Evolutionary conservation across 1,140 invertebrate species (phyloP).

Genomic region (Meteorus sp.): DNA sequence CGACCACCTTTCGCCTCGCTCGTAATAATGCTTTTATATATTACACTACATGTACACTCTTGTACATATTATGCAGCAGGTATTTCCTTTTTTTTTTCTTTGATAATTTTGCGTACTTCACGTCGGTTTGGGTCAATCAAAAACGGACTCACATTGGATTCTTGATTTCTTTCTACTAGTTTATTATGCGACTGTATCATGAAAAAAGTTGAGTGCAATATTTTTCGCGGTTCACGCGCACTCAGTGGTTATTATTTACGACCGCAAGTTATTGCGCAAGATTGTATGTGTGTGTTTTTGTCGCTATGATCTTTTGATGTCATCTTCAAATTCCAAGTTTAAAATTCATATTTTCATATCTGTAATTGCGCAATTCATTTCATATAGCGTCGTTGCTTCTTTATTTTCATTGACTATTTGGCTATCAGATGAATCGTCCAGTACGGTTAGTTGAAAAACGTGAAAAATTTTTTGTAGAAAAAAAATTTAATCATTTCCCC

Average conservation of each 20-base stretch:
- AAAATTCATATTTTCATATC: not conserved
- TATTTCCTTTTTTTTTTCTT: too few species aligned
- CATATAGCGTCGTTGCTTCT: not conserved
- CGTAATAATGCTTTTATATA: constrained; percentile 7
- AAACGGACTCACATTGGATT: not conserved
- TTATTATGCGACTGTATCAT: not conserved
- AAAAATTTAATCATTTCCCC: too few species aligned
- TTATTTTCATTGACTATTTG: too few species aligned
- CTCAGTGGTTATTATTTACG: constrained; percentile 9
- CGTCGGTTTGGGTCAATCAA: constrained; percentile 6
- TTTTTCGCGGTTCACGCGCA: constrained; percentile 16
- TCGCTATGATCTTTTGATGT: constrained; percentile 18
- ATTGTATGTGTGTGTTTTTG: not conserved
- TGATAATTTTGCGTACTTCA: too few species aligned
- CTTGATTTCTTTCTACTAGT: not conserved
- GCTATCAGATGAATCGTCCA: too few species aligned
- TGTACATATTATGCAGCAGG: too few species aligned
- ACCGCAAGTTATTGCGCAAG: constrained; percentile 20
- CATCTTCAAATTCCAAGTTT: not conserved
- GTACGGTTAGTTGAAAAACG: too few species aligned
- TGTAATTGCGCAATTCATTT: too few species aligned
- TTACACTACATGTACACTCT: constrained; percentile 1
- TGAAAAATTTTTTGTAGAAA: too few species aligned
- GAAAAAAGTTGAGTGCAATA: constrained; percentile 6
- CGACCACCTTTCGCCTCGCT: constrained; percentile 18